These are phyloP conservation scores for Nemotelus pantherinus DNA, from an alignment of 2,888 invertebrate species.

Conservation along the genomic window DNA sequence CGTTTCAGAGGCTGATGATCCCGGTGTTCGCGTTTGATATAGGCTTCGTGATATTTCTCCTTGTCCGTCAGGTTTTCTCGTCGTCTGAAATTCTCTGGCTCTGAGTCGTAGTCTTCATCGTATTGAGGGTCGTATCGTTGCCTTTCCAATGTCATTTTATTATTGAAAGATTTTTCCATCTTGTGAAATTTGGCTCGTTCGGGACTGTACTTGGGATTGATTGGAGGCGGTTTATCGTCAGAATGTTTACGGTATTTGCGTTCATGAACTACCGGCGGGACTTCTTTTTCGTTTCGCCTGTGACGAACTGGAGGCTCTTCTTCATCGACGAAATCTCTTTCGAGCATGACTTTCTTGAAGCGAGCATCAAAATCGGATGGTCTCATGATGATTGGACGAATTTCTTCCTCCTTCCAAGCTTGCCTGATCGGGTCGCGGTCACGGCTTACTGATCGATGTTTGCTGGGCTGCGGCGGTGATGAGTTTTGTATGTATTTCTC, in stretches of 20 bases:
- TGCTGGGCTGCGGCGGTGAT: not conserved
- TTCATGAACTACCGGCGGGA: constrained; percentile 16
- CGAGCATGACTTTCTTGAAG: constrained; percentile 62
- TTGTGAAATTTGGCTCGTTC: constrained; percentile 62
- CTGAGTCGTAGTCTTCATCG: constrained; percentile 58
- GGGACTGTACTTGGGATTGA: constrained; percentile 50
- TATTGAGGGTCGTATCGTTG: constrained; percentile 56
- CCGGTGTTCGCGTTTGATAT: constrained; percentile 58
- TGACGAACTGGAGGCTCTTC: constrained; percentile 55
- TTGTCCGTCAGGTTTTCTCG: constrained; percentile 64
- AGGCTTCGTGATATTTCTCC: constrained; percentile 62
- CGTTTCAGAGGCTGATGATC: constrained; percentile 48
- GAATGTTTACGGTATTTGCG: constrained; percentile 48
- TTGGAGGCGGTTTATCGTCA: constrained; percentile 50
- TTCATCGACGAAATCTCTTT: constrained; percentile 52
- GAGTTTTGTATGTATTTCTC: constrained; percentile 28
- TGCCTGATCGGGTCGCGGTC: constrained; percentile 27
- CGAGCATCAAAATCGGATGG: constrained; percentile 63
- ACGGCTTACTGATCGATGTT: constrained; percentile 37
- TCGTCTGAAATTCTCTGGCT: constrained; percentile 51
- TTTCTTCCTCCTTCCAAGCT: constrained; percentile 60
- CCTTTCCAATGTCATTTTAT: constrained; percentile 32
- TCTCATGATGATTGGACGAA: constrained; percentile 63
- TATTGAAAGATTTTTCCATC: constrained; percentile 47
- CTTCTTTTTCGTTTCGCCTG: constrained; percentile 49